phyloP scores from a whole-genome alignment of 2,113 vertebrate species.

The Manacus vitellinus region DNA sequence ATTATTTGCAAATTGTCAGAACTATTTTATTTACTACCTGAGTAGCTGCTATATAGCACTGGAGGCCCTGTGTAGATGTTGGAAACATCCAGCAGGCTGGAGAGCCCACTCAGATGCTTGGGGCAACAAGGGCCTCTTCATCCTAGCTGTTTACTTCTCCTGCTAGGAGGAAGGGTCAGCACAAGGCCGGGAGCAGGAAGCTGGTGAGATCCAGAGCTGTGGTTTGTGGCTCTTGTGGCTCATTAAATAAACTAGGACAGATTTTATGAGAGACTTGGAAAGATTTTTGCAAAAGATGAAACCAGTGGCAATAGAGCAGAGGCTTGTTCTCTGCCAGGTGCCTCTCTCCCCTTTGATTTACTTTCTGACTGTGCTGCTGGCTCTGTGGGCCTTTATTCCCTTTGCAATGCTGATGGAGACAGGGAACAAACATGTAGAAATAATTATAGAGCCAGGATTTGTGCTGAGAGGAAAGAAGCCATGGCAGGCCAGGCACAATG shows the following conservation, averaged over 20 bases:
- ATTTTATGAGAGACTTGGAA: not conserved
- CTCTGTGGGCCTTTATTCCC: not conserved
- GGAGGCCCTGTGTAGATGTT: not conserved
- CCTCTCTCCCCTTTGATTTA: not conserved
- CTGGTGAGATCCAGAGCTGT: not conserved
- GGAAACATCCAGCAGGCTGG: not conserved
- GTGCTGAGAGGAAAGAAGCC: not conserved
- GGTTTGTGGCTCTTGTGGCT: not conserved
- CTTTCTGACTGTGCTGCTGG: not conserved
- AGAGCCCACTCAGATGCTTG: not conserved
- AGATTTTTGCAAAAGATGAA: not conserved
- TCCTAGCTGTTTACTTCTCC: not conserved
- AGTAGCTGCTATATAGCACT: not conserved
- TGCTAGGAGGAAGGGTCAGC: not conserved
- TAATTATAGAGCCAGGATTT: not conserved
- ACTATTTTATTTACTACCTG: not conserved
- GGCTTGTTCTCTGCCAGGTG: not conserved
- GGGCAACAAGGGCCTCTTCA: not conserved
- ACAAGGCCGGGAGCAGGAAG: not conserved
- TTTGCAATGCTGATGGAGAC: not conserved
- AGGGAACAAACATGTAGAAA: not conserved
- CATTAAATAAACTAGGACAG: not conserved
- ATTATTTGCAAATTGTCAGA: not conserved
- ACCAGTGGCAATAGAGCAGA: not conserved
- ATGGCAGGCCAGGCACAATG: not conserved